phyloP scores from a whole-genome alignment of 2,113 vertebrate genomes.

The Ceyx margarethae region DNA sequence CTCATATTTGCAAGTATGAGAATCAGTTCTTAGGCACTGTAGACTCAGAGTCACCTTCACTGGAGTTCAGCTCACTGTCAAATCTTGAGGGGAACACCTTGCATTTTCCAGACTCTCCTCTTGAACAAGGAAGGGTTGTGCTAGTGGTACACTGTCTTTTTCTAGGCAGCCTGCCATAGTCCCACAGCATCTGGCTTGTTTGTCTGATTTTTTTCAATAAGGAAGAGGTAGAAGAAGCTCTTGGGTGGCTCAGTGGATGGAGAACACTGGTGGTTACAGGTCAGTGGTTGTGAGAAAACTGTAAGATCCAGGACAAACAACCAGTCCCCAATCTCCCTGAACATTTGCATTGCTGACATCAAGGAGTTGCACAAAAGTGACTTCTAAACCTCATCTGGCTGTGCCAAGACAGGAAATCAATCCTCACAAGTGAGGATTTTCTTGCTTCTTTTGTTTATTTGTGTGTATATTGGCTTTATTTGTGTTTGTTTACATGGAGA shows the following conservation, averaged over 20 bases:
- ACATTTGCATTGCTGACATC: not conserved
- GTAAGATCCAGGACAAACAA: not conserved
- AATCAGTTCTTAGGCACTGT: not conserved
- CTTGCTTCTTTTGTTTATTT: slow-evolving; percentile 15
- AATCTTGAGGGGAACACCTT: not conserved
- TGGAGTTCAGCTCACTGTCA: not conserved
- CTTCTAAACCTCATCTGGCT: not conserved
- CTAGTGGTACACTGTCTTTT: not conserved
- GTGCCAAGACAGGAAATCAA: not conserved
- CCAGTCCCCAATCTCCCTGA: not conserved
- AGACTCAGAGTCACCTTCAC: not conserved
- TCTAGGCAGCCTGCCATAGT: not conserved
- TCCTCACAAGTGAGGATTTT: not conserved
- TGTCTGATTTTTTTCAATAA: not conserved
- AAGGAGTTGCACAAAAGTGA: not conserved
- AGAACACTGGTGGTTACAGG: not conserved
- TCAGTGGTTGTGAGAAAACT: not conserved
- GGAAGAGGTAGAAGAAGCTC: not conserved
- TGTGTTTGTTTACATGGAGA: not conserved
- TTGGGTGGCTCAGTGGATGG: not conserved
- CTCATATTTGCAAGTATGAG: not conserved
- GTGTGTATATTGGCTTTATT: not conserved
- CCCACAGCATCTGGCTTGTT: not conserved
- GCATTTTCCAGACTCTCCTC: not conserved
- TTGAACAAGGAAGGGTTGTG: not conserved